Conservation (phyloP, 2,797 vertebrate genomes). For the Cyprinella venusta region DNA sequence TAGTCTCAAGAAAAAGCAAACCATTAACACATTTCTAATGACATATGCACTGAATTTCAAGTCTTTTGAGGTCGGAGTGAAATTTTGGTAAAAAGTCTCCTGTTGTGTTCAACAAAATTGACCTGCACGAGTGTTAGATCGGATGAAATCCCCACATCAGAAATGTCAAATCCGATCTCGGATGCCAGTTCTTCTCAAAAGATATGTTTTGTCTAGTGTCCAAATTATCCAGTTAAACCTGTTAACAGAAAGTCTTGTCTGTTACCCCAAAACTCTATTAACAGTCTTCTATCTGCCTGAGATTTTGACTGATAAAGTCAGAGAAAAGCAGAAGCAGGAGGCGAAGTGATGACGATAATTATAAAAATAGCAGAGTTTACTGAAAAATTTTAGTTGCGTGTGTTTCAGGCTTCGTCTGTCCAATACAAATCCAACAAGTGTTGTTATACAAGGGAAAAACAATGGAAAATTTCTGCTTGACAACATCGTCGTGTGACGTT, state of each 20-base stretch:
- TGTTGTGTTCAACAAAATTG: not conserved
- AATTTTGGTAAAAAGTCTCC: not conserved
- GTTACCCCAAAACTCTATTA: not conserved
- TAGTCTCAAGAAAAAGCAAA: not conserved
- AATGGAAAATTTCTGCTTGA: not conserved
- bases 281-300: not conserved
- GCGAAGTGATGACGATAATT: not conserved
- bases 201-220: not conserved
- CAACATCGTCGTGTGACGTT: not conserved
- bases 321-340: not conserved
- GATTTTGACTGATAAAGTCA: not conserved
- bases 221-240: not conserved
- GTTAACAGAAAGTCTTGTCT: not conserved
- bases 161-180: not conserved
- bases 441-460: not conserved
- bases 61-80: not conserved
- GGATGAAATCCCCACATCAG: not conserved
- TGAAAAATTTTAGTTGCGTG: no score
- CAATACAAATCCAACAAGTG: not conserved
- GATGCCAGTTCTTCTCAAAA: not conserved
- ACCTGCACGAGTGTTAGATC: not conserved
- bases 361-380: not conserved
- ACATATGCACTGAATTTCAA: not conserved
- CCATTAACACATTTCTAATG: not conserved
- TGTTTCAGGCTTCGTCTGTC: no score